These are phyloP conservation scores for Mycalesis mineus DNA, from an alignment of 2,888 invertebrate genomes.

Conservation along the genomic window DNA sequence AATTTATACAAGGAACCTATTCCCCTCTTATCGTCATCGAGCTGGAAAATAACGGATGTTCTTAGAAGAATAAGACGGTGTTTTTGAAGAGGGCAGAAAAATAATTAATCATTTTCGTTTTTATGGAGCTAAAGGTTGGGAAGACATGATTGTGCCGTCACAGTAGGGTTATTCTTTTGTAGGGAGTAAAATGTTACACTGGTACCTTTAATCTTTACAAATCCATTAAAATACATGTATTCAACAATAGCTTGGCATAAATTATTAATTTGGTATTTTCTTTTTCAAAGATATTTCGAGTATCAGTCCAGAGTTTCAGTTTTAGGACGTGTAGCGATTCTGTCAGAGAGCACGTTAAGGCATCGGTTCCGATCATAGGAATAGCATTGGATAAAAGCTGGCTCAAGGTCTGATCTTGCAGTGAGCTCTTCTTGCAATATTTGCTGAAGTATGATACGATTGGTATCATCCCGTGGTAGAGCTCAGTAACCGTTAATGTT, in stretches of 20 bases:
- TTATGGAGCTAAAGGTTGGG: slow-evolving; percentile 69
- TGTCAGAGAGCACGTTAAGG: too few relatives aligned
- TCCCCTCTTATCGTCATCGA: slow-evolving; percentile 66
- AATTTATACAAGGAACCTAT: slow-evolving; percentile 68
- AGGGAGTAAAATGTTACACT: slow-evolving; percentile 42
- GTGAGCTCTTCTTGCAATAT: too few relatives aligned
- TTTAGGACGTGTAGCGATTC: too few relatives aligned
- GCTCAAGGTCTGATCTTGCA: too few relatives aligned
- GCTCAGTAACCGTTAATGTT: too few relatives aligned
- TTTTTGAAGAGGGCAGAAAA: slow-evolving; percentile 74
- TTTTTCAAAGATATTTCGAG: too few relatives aligned
- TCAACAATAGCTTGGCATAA: slow-evolving; percentile 1
- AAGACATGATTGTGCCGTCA: slow-evolving; percentile 69
- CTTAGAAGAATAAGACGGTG: slow-evolving; percentile 74
- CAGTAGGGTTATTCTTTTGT: slow-evolving; percentile 64
- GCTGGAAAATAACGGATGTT: slow-evolving; percentile 77
- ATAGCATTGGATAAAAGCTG: too few relatives aligned
- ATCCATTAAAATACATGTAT: slow-evolving; percentile 2
- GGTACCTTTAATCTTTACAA: slow-evolving; percentile 11
- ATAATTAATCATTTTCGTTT: slow-evolving; percentile 76
- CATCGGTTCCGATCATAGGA: too few relatives aligned
- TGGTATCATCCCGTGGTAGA: too few relatives aligned
- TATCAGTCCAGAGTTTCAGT: too few relatives aligned
- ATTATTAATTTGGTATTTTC: background rate
- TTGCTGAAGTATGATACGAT: too few relatives aligned